phyloP scores from a whole-genome alignment of 2,888 invertebrate species.

The Panopea generosa region DNA sequence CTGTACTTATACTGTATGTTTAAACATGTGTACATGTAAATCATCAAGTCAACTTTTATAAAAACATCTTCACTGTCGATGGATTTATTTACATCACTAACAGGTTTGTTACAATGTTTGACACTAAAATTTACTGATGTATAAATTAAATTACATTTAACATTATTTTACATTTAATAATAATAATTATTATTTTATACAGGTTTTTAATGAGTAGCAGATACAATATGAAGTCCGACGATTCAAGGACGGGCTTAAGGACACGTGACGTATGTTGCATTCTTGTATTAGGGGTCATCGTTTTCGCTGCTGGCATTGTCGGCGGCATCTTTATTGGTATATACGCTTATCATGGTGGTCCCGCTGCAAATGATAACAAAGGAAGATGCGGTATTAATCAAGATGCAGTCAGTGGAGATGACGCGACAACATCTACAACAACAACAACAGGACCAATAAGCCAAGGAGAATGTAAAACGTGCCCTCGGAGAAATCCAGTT shows the following conservation, averaged over 20 bases:
- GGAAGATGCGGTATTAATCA: neutral
- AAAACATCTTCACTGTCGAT: no score
- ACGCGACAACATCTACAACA: neutral
- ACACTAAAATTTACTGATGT: no score
- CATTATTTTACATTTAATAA: no score
- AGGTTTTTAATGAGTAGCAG: no score
- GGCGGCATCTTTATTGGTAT: constrained; percentile 22
- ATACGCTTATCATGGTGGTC: constrained; percentile 26
- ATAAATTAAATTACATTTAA: no score
- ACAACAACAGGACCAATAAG: constrained; percentile 4
- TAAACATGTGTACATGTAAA: no score
- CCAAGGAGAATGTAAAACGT: neutral
- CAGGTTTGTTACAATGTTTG: no score
- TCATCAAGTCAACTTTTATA: no score
- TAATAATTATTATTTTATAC: no score
- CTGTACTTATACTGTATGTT: no score
- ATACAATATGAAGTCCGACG: neutral
- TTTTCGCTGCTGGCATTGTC: constrained; percentile 18
- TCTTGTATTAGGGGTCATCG: constrained; percentile 3
- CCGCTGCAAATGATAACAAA: neutral
- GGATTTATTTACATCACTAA: no score
- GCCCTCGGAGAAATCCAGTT: constrained; percentile 4
- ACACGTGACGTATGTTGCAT: constrained; percentile 15
- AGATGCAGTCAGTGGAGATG: neutral
- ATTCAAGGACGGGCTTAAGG: neutral